Evolutionary conservation across 2,113 vertebrate genomes (phyloP), one percentile per base, ranked within the genome.

Genomic region (Donacobius atricapilla): DNA sequence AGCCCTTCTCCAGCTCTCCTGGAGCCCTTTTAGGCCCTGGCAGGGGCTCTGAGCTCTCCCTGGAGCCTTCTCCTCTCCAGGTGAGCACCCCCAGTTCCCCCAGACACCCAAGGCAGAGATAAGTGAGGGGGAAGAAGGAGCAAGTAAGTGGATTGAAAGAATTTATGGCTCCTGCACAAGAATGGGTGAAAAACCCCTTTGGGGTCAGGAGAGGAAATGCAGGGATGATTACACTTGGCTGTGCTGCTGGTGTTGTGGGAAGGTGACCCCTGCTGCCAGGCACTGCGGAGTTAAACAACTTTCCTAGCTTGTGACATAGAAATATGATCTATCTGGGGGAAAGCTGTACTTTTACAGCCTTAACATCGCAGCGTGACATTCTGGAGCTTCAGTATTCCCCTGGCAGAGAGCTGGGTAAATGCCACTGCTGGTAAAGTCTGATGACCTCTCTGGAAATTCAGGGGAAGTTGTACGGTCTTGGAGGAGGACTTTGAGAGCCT

Each of bases 301-400:
- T 83, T 20, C 54, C 39, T 33, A 12, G 2, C 42, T 39, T 17
- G 63, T 86, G 87, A 25, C 76, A 57, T 1, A 42, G 77, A 61
- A 83, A 77, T 53, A 33, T 11, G 80, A 89, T 83, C 73, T 50
- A 16, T 50, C 3, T 53, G 13, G 87, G 91, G 89, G 54, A 92
- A 92, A 77, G n/a, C 45, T 0, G 2, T 20, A 4, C 51, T 85
- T 89, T 82, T 60, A 69, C 51, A 95, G 63, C 61, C 78, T 51
- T 7, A 33, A 28, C 53, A 27, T 47, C 8, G 3, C 0, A 21
- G 14, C 0, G 3, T 85, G 87, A 87, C 78, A 63, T 85, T 85
- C 65, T 27, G 84, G 65, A 94, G 82, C 70, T 60, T n/a, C 88
- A 90, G 78, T 19, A 47, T 60, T 94, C 90, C 94, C 94, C 95